A percentile compares a stretch with the other conserved stretches of the same genome.
Evolutionary conservation across 2,797 vertebrate species (phyloP).

Genomic region (Trachurus trachurus): DNA sequence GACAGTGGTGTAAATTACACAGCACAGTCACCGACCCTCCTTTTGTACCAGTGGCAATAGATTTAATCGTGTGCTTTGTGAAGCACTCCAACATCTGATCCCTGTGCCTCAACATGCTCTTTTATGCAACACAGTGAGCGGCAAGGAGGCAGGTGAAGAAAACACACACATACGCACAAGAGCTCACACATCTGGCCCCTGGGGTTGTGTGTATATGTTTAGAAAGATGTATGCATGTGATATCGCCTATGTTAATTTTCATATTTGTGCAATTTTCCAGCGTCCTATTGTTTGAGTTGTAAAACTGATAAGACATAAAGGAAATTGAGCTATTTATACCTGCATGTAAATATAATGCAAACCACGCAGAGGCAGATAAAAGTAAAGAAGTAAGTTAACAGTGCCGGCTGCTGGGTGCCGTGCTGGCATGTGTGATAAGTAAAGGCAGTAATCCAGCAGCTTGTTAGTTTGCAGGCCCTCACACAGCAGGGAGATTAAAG

Average conservation of each 20-base stretch:
- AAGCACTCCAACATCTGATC: conserved; percentile 57
- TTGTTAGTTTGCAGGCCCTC: conserved; percentile 59
- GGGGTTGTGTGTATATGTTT: not conserved
- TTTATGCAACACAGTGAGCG: conserved; percentile 45
- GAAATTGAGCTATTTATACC: not conserved
- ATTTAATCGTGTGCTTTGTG: conserved; percentile 48
- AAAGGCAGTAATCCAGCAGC: conserved; percentile 67
- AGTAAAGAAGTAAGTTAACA: conserved; percentile 20
- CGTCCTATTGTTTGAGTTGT: conserved; percentile 2
- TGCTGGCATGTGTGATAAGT: conserved; percentile 68
- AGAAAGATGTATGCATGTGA: not conserved
- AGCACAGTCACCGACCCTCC: conserved; percentile 41
- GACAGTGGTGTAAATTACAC: conserved; percentile 63
- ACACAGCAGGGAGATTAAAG: conserved; percentile 72
- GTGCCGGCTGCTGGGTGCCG: conserved; percentile 40
- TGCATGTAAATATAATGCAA: conserved; percentile 34
- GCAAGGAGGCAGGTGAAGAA: conserved; percentile 29
- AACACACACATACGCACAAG: not conserved
- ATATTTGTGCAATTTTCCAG: not conserved
- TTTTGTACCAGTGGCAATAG: conserved; percentile 39
- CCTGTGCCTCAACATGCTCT: conserved; percentile 55
- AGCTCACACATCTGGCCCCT: conserved; percentile 18
- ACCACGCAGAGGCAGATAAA: conserved; percentile 21
- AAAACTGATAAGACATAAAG: not conserved
- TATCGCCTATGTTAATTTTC: not conserved